Evolutionary conservation across 1,140 invertebrate species (phyloP), one percentile per base, ranked within the genome.

Genomic region (Atta cephalotes): DNA sequence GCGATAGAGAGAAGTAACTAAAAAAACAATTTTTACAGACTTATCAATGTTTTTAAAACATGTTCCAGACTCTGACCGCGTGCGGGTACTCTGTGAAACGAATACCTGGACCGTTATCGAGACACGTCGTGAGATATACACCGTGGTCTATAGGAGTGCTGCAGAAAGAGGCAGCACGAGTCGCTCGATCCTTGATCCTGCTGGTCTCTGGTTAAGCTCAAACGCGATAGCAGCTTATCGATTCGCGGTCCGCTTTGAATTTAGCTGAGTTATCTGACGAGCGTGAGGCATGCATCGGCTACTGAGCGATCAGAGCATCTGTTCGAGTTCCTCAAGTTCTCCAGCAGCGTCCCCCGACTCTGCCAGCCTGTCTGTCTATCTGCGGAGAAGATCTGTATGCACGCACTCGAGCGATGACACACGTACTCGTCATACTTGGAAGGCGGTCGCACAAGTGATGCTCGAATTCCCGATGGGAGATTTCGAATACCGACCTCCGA

Each of bases 211-310:
- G 84, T 89, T 89, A 81, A 89, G 88, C 88, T 85, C 85, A 78
- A 79, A 78, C 45, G 80, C 82, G 89, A 92, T 91, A 90, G 86
- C 91, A 89, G 85, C 91, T 93, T 93, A 94, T 94, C 92, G 92
- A 93, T 93, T 90, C 80, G 90, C 89, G 91, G 92, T 87, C 53
- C 80, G 89, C 92, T 93, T 91, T 92, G 92, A 94, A 93, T 91
- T 91, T 89, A 91, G 89, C 91, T 90, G 82, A 93, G 89, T 91
- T 92, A 93, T 94, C 89, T 90, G 90, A 87, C 90, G 92, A 92
- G 93, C 92, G 88, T 84, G 89, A 90, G 92, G 92, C 91, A 92
- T 87, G 89, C 80, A 81, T 78, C 76, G 66, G 89, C 86, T 88
- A 78, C 86, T 90, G 85, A 76, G 90, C 70, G 90, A 91, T 86